Base-by-base conservation (phyloP, 2,113 vertebrate genomes). In the Anarrhichthys ocellatus region DNA sequence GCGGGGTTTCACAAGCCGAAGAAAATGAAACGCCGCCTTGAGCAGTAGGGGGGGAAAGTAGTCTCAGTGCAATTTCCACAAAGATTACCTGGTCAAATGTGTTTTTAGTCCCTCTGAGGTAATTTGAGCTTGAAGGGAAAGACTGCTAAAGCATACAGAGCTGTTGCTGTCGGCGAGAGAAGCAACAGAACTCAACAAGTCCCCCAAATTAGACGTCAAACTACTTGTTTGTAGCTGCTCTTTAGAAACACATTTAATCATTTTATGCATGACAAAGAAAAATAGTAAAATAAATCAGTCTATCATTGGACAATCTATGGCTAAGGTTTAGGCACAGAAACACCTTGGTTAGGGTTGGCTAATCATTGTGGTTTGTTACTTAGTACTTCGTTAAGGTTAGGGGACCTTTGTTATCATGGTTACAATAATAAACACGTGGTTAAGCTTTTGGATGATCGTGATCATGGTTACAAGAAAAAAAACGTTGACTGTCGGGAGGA, bases 1-100 rank as follows among this genome's bases (percentile, higher is more conserved):
- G 29, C 74, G 6, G 87, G 64, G n/a, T 76, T 80, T 79, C 29
- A 80, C 52, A 46, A 69, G 73, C 14, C 50, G 27, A 44, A 38
- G 34, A 15, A 65, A 52, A 83, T 32, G 22, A 68, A 67, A 75
- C 50, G 2, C 8, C 0, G 7, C 29, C 42, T n/a, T 11, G 71
- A 68, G 76, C 14, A 17, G 69, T 52, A 20, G 67, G 9, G 40
- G 68, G 24, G 67, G 9, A 40, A 64, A 66, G 78, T 29, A 58
- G 36, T 36, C 36, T 17, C 10, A 17, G n/a, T n/a, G 15, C 48
- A 8, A 15, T 73, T 81, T 71, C 34, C 14, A 4, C 66, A 24
- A 42, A 65, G 22, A 62, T 65, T 46, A 78, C 34, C 58, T 68
- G 32, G n/a, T 65, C 61, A 75, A 13, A 87, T 52, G 22, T 56